phyloP scores from a whole-genome alignment of 1,140 invertebrate species.

The Heliconius nattereri region DNA sequence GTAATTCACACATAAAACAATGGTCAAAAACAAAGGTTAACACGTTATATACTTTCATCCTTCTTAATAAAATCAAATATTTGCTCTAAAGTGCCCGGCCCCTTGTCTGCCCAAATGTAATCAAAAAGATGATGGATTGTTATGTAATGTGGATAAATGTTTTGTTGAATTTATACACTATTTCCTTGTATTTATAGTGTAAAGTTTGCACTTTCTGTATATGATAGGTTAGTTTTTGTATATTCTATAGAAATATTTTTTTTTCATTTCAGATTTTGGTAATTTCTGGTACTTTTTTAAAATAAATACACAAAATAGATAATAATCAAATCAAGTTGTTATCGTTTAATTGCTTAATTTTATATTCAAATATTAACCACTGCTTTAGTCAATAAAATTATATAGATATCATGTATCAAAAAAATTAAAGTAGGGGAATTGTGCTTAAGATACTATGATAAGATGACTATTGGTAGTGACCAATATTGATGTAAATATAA shows the following conservation, averaged over 20 bases:
- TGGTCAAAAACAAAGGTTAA: background rate
- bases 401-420: too few relatives aligned
- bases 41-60: conserved; percentile 19
- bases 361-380: too few relatives aligned
- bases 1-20: background rate
- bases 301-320: too few relatives aligned
- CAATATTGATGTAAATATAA: too few relatives aligned
- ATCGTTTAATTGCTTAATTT: too few relatives aligned
- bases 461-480: too few relatives aligned
- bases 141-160: too few relatives aligned
- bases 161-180: conserved; percentile 10
- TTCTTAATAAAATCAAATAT: conserved; percentile 28
- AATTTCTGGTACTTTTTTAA: background rate
- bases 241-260: background rate
- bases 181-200: background rate
- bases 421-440: too few relatives aligned
- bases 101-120: conserved; percentile 28
- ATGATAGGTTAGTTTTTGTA: background rate
- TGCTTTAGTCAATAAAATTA: too few relatives aligned
- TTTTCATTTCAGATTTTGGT: background rate
- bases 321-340: too few relatives aligned
- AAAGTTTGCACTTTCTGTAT: background rate
- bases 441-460: too few relatives aligned
- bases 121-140: conserved; percentile 23
- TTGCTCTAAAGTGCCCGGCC: conserved; percentile 21